A percentile compares a stretch with the other conserved stretches of the same genome.
Evolutionary conservation across 1,140 invertebrate genomes (phyloP).

Genomic region (Acarapis woodi): DNA sequence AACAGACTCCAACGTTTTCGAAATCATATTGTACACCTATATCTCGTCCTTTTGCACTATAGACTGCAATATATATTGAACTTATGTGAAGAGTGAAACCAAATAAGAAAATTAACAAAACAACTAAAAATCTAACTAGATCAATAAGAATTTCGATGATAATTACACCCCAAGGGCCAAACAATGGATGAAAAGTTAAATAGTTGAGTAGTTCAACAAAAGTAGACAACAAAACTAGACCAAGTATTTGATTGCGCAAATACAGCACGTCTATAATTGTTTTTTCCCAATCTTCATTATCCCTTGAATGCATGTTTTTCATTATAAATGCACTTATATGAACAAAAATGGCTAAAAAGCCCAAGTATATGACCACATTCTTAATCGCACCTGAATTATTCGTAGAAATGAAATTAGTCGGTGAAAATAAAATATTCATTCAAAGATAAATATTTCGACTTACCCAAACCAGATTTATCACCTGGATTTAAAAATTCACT

Average conservation of each 20-base stretch:
- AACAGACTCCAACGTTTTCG: constrained; percentile 40
- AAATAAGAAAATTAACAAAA: constrained; percentile 84
- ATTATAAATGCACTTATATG: constrained; percentile 23
- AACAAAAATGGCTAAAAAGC: constrained; percentile 61
- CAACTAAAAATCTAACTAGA: constrained; percentile 75
- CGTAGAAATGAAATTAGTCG: no score
- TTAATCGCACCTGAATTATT: no score
- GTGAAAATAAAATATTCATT: no score
- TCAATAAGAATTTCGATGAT: constrained; percentile 29
- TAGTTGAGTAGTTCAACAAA: constrained; percentile 93
- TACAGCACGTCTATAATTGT: constrained; percentile 22
- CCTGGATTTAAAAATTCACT: constrained; percentile 88
- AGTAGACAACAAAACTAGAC: constrained; percentile 64
- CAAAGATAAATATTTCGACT: constrained; percentile 41
- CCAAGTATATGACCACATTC: no score
- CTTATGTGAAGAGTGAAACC: constrained; percentile 87
- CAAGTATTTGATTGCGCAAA: constrained; percentile 81
- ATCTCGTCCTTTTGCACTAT: constrained; percentile 11
- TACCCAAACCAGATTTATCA: constrained; percentile 72
- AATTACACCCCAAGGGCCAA: constrained; percentile 73
- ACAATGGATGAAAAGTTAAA: constrained; percentile 87
- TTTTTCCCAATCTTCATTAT: not conserved
- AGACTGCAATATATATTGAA: constrained; percentile 16
- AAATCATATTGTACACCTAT: constrained; percentile 10
- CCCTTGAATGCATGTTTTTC: not conserved